These are phyloP conservation scores for Corythornis madagascariensis DNA, from an alignment of 2,113 vertebrate genomes.

Conservation along the genomic window DNA sequence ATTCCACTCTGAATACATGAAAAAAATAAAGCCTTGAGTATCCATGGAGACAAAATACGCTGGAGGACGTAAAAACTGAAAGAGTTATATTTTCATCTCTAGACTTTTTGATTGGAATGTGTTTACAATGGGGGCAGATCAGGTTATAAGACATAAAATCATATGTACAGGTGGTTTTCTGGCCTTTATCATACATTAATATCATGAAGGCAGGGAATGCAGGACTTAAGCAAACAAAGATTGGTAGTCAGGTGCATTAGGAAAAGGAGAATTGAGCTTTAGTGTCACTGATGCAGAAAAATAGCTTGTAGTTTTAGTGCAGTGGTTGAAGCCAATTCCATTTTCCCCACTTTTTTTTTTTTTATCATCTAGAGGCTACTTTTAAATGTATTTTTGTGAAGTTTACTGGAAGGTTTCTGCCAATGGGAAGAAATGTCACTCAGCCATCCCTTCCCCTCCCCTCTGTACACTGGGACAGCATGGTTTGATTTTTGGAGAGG, in stretches of 20 bases:
- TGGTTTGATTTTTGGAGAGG: neutral
- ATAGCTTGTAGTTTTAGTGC: neutral
- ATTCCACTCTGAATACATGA: neutral
- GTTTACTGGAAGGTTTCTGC: neutral
- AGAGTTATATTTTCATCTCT: neutral
- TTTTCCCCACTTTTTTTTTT: neutral
- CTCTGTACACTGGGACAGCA: neutral
- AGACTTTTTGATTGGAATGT: neutral
- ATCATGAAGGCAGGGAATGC: neutral
- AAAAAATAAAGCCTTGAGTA: slow-evolving; percentile 29
- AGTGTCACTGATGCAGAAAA: neutral
- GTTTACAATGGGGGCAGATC: neutral
- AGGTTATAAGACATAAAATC: neutral
- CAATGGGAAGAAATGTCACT: neutral
- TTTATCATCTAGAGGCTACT: neutral
- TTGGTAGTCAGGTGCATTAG: neutral
- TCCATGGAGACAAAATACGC: slow-evolving; percentile 25
- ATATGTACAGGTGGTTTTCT: neutral
- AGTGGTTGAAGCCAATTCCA: neutral
- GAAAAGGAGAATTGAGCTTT: neutral
- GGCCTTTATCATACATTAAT: neutral
- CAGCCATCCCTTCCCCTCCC: rapidly evolving
- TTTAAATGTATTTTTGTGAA: neutral
- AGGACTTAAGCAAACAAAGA: neutral
- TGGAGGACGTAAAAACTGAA: neutral